Evolutionary conservation across 2,888 invertebrate genomes (phyloP).

Genomic region (Neoaliturus tenellus): DNA sequence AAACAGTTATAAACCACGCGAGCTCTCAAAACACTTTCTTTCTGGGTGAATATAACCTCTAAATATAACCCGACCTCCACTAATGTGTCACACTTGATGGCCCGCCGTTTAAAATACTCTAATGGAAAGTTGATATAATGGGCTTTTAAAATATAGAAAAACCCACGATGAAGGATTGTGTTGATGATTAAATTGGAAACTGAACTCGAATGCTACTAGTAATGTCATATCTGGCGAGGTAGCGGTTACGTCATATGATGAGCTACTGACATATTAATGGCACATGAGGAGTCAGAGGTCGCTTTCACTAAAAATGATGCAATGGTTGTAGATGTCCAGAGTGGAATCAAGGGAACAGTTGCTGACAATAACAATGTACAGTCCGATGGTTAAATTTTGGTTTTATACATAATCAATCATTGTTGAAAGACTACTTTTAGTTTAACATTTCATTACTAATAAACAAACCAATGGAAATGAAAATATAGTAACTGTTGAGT

Average conservation of each 20-base stretch:
- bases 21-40: conserved; percentile 42
- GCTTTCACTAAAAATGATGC: background rate
- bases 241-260: background rate
- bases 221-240: background rate
- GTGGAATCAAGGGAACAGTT: no score
- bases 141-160: background rate
- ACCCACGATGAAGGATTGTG: background rate
- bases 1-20: conserved; percentile 10
- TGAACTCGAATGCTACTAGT: no score
- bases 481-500: no score
- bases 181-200: no score
- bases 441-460: no score
- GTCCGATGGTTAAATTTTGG: no score
- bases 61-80: conserved; percentile 4
- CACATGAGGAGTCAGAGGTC: background rate
- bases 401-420: no score
- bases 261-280: background rate
- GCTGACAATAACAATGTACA: no score
- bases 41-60: background rate
- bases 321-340: no score
- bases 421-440: no score
- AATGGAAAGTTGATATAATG: conserved; percentile 21
- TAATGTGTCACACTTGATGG: background rate
- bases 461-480: no score
- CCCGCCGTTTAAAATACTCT: background rate